Evolutionary conservation across 1,140 invertebrate genomes (phyloP).

Genomic region (Nilaparvata lugens): DNA sequence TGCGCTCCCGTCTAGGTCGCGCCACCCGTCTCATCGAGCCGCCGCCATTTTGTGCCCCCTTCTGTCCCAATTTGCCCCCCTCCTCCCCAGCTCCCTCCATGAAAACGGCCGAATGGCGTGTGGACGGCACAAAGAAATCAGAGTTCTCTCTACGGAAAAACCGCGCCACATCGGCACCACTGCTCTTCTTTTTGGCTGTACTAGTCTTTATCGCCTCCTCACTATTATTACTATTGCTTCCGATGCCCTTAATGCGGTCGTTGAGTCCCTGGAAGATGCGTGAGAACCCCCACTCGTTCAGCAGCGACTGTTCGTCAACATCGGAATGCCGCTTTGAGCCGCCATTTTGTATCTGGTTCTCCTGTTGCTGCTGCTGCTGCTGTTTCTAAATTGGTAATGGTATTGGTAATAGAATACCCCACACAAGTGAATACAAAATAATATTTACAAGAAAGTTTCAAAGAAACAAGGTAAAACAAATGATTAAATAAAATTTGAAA

Average conservation of each 20-base stretch:
- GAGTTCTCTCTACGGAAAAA: slow-evolving; percentile 74
- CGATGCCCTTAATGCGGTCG: slow-evolving; percentile 37
- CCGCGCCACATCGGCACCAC: slow-evolving; percentile 34
- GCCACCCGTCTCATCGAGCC: slow-evolving; percentile 20
- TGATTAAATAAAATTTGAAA: no score
- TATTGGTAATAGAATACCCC: no score
- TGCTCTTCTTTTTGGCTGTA: slow-evolving; percentile 19
- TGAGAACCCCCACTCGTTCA: slow-evolving; percentile 76
- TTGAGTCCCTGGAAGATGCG: slow-evolving; percentile 62
- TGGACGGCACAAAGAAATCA: slow-evolving; percentile 54
- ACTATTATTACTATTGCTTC: slow-evolving; percentile 23
- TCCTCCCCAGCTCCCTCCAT: slow-evolving; percentile 32
- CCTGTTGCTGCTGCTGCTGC: neutral
- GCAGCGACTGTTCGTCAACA: slow-evolving; percentile 38
- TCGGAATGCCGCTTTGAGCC: neutral
- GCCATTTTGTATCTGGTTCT: no score
- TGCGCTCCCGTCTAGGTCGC: slow-evolving; percentile 69
- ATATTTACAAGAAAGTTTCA: no score
- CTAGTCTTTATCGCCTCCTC: neutral
- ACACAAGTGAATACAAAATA: no score
- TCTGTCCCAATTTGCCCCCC: slow-evolving; percentile 29
- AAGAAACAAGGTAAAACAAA: no score
- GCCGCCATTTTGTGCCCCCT: slow-evolving; percentile 2
- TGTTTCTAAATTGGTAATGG: neutral
- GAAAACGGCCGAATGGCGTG: slow-evolving; percentile 63